phyloP scores from a whole-genome alignment of 2,888 invertebrate genomes.

The Dryocosmus kuriphilus region DNA sequence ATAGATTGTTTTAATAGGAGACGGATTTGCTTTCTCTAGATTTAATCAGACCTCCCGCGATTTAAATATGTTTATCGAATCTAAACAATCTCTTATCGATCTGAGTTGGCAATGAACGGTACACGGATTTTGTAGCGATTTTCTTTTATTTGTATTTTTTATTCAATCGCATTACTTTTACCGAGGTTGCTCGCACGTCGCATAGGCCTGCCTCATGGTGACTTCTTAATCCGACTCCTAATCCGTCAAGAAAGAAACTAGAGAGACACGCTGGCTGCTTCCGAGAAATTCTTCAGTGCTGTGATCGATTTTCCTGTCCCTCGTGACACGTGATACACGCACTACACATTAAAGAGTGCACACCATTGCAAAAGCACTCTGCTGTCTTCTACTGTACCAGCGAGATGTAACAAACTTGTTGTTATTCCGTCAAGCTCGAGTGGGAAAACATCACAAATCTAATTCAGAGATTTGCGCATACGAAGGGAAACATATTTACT shows the following conservation, averaged over 20 bases:
- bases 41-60: neutral
- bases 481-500: no score
- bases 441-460: no score
- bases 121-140: neutral
- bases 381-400: neutral
- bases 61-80: neutral
- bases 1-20: neutral
- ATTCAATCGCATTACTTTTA: neutral
- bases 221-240: constrained; percentile 29
- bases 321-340: constrained; percentile 31
- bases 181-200: neutral
- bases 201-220: neutral
- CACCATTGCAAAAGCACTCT: constrained; percentile 16
- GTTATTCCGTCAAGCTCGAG: no score
- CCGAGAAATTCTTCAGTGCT: constrained; percentile 30
- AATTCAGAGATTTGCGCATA: no score
- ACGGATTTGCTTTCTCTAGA: neutral
- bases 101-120: neutral
- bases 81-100: constrained; percentile 4
- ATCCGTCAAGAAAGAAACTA: constrained; percentile 31
- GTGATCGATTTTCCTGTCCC: constrained; percentile 29
- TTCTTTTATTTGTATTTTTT: neutral
- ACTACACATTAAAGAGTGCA: constrained; percentile 12
- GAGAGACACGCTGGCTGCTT: constrained; percentile 35
- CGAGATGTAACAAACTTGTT: no score